Evolutionary conservation across 2,797 vertebrate species (phyloP).

Genomic region (Lagorchestes hirsutus): DNA sequence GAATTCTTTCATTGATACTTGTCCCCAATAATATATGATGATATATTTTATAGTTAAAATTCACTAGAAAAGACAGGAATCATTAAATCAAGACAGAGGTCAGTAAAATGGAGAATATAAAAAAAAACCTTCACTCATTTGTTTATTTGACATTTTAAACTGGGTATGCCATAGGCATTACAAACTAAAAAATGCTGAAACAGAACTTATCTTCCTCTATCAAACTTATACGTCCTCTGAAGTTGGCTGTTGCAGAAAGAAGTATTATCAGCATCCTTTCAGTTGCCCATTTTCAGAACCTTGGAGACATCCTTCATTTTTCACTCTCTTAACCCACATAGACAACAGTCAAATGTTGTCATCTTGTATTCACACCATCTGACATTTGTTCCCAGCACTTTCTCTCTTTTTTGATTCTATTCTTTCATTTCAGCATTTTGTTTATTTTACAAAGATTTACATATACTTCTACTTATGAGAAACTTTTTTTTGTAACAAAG

Average conservation of each 20-base stretch:
- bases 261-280: not conserved
- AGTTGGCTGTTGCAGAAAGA: not conserved
- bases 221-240: not conserved
- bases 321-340: not conserved
- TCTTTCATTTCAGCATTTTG: not conserved
- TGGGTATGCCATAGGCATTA: not conserved
- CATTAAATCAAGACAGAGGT: constrained; percentile 4
- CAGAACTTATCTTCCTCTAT: not conserved
- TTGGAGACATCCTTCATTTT: not conserved
- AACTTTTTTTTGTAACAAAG: not conserved
- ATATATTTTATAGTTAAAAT: constrained; percentile 43
- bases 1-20: constrained; percentile 53
- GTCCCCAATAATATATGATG: not conserved
- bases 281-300: not conserved
- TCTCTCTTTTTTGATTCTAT: not conserved
- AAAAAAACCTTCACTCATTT: constrained; percentile 4
- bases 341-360: not conserved
- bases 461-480: not conserved
- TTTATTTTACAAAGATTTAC: not conserved
- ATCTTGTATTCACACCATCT: not conserved
- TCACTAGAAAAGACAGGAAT: not conserved
- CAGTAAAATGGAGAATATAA: constrained; percentile 8
- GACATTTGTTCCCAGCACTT: not conserved
- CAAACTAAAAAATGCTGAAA: not conserved
- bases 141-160: constrained; percentile 14